phyloP scores from a whole-genome alignment of 2,797 vertebrate species.

The Esox masquinongy region DNA sequence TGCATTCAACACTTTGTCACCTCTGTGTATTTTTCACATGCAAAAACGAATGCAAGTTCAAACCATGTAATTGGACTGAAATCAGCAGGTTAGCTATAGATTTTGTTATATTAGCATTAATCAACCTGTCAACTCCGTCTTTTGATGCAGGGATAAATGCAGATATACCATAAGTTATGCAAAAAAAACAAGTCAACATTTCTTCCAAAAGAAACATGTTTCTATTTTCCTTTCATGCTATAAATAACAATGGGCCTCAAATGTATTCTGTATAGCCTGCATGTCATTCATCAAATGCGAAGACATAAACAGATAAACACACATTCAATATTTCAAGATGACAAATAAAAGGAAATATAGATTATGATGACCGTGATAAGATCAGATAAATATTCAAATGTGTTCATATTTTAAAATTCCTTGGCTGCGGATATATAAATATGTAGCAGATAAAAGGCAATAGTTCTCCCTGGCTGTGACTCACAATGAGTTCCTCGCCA shows the following conservation, averaged over 20 bases:
- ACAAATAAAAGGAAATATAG: background rate
- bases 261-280: background rate
- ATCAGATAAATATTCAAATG: conserved; percentile 12
- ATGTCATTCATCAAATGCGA: background rate
- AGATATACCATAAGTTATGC: background rate
- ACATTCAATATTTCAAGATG: background rate
- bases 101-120: background rate
- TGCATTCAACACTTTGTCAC: too few relatives aligned
- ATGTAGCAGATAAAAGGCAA: conserved; percentile 3
- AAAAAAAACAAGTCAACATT: background rate
- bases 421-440: conserved; percentile 3
- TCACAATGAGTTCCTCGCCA: background rate
- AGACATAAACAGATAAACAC: conserved; percentile 1
- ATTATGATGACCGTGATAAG: background rate
- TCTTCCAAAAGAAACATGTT: background rate
- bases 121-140: background rate
- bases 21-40: too few relatives aligned
- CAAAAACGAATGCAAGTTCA: too few relatives aligned
- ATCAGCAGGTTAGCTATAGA: background rate
- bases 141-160: background rate
- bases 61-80: too few relatives aligned
- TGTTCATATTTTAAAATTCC: conserved; percentile 6
- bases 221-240: background rate
- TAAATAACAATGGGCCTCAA: background rate
- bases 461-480: background rate